Evolutionary conservation across 2,113 vertebrate genomes (phyloP), one percentile per base, ranked within the genome.

Genomic region (Colossoma macropomum): DNA sequence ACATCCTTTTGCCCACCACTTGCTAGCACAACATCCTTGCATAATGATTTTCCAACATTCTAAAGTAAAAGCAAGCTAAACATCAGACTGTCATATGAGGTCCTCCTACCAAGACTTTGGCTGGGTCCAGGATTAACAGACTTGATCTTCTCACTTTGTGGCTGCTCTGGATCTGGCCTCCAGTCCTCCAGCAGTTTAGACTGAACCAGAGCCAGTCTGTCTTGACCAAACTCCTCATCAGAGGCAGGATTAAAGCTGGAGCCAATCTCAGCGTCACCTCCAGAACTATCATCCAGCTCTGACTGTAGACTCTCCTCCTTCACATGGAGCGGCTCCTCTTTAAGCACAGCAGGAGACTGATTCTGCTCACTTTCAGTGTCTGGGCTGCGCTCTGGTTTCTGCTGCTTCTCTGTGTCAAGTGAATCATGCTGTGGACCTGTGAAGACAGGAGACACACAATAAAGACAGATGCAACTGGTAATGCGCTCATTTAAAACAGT

Each of bases 181-280:
- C 92, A 92, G 62, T 91, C 89, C 54, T 90, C 90, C 84, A 91
- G 56, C 86, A 92, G 81, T 82, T 88, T 86, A 59, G 90, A 89
- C 83, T 92, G 90, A 68, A 81, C 90, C 5, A 74, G 70, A 17
- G 87, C 87, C 66, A 92, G 80, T 12, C 78, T 85, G 66, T 92
- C 89, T 0, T 82, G 41, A 34, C 82, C 87, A n/a, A 90, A 91
- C 59, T 88, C 82, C 27, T 92, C 92, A 59, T 87, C 74, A 79
- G 87, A 89, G 17, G 86, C 75, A 0, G 76, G 75, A 34, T 88
- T 88, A 41, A 87, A 87, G 75, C 81, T 80, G 30, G 78, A 86
- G 34, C 65, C 63, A 1, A 72, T 12, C 68, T 80, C 85, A 41
- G 56, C 30, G 10, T 71, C 56, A 1, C 48, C 71, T 7, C 78